Conservation (phyloP, 2,797 vertebrate genomes). For the Dromococcyx pavoninus region DNA sequence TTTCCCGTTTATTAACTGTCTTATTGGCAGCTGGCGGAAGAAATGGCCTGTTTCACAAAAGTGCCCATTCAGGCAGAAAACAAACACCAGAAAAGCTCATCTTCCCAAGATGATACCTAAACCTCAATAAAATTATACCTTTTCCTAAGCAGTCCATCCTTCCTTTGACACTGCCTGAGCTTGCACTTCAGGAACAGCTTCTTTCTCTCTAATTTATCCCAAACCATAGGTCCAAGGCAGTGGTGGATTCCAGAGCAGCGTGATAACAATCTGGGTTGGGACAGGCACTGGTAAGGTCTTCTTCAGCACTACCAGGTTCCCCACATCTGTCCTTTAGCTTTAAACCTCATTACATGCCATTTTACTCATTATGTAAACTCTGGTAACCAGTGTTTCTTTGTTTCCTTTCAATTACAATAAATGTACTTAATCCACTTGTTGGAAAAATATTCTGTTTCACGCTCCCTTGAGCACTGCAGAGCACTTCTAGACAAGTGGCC, state of each 20-base stretch:
- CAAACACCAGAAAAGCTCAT: background rate
- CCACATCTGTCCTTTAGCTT: background rate
- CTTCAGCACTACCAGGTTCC: background rate
- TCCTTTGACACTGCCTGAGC: background rate
- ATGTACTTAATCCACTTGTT: background rate
- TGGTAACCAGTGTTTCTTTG: background rate
- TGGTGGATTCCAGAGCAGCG: background rate
- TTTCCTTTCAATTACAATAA: background rate
- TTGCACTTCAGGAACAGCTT: background rate
- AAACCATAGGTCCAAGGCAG: background rate
- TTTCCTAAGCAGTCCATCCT: background rate
- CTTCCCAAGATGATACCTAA: background rate
- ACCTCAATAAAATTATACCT: background rate
- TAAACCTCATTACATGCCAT: background rate
- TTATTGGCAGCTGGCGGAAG: background rate
- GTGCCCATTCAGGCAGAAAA: background rate
- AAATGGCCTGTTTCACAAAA: background rate
- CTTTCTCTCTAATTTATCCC: background rate
- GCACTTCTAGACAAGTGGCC: background rate
- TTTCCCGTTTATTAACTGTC: background rate
- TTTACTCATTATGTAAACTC: background rate
- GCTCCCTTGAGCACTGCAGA: background rate
- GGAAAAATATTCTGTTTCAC: background rate
- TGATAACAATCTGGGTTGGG: background rate
- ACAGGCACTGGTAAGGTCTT: background rate